These are phyloP conservation scores for Grammomys surdaster DNA, from an alignment of 2,113 vertebrate genomes.

Conservation along the genomic window DNA sequence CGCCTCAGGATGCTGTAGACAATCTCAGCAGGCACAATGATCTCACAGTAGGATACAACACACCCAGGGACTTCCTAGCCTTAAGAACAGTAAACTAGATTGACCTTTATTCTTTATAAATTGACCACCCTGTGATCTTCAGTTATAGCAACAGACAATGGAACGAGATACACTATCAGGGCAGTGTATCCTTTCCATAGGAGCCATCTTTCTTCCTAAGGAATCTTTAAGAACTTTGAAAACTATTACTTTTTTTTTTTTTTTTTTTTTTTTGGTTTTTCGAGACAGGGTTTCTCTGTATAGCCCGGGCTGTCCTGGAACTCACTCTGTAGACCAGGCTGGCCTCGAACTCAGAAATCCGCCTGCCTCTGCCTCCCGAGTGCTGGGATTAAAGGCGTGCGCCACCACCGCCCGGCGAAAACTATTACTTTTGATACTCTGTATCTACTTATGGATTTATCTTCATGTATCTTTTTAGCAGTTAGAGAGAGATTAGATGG, in stretches of 20 bases:
- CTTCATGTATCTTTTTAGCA: neutral
- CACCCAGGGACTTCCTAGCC: neutral
- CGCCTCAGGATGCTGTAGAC: no score
- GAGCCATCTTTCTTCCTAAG: neutral
- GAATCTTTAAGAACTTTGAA: neutral
- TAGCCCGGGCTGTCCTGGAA: no score
- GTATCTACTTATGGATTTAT: neutral
- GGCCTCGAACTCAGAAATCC: no score
- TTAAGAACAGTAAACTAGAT: neutral
- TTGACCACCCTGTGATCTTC: neutral
- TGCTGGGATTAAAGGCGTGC: no score
- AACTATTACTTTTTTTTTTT: no score
- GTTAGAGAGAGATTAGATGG: constrained; percentile 1
- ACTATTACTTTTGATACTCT: neutral
- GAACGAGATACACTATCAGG: neutral
- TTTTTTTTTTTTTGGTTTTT: no score
- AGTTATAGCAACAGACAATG: neutral
- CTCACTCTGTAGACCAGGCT: no score
- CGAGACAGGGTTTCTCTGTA: no score
- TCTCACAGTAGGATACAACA: neutral
- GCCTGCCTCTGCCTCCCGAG: no score
- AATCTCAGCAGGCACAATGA: neutral
- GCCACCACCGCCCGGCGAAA: no score
- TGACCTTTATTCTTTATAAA: neutral
- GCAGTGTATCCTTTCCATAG: neutral